Evolutionary conservation across 1,140 invertebrate genomes (phyloP).

Genomic region (Hestina assimilis): DNA sequence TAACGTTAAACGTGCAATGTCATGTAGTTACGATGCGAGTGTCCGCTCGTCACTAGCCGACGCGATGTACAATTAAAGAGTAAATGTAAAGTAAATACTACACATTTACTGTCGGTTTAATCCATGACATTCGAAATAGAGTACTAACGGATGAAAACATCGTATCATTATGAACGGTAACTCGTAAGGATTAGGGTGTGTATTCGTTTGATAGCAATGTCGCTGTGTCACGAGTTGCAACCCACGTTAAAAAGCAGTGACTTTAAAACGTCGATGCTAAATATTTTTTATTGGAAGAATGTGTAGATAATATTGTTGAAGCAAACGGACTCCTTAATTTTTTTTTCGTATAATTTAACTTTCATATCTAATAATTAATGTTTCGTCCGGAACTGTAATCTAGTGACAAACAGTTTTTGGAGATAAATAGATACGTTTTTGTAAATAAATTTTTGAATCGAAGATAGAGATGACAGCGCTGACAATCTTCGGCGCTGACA

Average conservation of each 20-base stretch:
- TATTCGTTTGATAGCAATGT: constrained; percentile 30
- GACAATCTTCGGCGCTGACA: too few relatives aligned
- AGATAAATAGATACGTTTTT: too few relatives aligned
- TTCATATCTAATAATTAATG: too few relatives aligned
- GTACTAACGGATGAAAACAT: constrained; percentile 23
- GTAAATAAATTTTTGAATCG: too few relatives aligned
- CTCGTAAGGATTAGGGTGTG: constrained; percentile 12
- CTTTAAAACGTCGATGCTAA: constrained; percentile 1
- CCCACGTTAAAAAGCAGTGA: constrained; percentile 36
- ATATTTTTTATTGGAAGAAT: neutral
- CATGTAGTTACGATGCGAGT: constrained; percentile 53
- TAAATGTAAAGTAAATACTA: constrained; percentile 75
- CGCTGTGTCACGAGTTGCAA: constrained; percentile 49
- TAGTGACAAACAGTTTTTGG: too few relatives aligned
- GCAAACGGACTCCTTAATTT: neutral
- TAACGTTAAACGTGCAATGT: constrained; percentile 59
- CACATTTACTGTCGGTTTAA: constrained; percentile 67
- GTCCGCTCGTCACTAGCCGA: constrained; percentile 43
- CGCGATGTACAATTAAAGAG: constrained; percentile 65
- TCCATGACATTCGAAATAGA: constrained; percentile 60
- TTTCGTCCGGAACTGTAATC: too few relatives aligned
- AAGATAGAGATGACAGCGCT: too few relatives aligned
- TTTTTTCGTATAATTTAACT: too few relatives aligned
- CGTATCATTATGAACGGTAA: constrained; percentile 14
- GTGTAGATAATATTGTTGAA: neutral